Evolutionary conservation across 1,140 invertebrate genomes (phyloP), one percentile per base, ranked within the genome.

Genomic region (Chironomus striatipennis): DNA sequence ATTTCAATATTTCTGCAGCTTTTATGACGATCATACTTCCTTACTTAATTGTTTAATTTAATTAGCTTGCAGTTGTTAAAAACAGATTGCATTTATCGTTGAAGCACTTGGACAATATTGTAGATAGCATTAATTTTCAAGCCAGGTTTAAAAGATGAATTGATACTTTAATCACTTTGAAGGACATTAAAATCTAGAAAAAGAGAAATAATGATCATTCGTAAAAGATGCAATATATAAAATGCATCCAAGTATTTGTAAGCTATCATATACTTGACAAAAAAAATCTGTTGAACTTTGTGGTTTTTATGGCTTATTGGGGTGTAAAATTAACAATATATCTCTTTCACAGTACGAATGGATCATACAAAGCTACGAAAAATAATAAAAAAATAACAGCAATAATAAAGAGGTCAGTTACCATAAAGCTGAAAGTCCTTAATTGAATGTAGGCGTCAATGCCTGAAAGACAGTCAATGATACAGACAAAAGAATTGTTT

Each of bases 251-350:
- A 12, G 9, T 57, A 57, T 57, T 2, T 57, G 47, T 10, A 7
- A 12, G 7, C 47, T 57, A n/a, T 12, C 47, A 57, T 34, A 34
- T 34, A 34, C 24, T 34, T 34, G 24, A 34, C 24, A 34, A 34
- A 34, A 34, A 34, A 34, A 34, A 34, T 34, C 24, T 34, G 24
- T 34, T 34, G 24, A 34, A 34, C 24, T 34, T 34, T 34, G 24
- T 34, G n/a, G 47, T 57, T 57, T 57, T 57, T 57, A 57, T 57
- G n/a, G 47, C n/a, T 57, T 57, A 57, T 57, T 57, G 47, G 47
- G 47, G 47, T 57, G 47, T 57, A 57, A 57, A 57, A n/a, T 57
- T n/a, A 10, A 57, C 47, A 12, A n/a, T n/a, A 57, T n/a, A 34
- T 34, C 24, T 34, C 24, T 34, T 34, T 34, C 24, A 34, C 24